phyloP scores from a whole-genome alignment of 2,797 vertebrate species.

The Protonibea diacanthus region DNA sequence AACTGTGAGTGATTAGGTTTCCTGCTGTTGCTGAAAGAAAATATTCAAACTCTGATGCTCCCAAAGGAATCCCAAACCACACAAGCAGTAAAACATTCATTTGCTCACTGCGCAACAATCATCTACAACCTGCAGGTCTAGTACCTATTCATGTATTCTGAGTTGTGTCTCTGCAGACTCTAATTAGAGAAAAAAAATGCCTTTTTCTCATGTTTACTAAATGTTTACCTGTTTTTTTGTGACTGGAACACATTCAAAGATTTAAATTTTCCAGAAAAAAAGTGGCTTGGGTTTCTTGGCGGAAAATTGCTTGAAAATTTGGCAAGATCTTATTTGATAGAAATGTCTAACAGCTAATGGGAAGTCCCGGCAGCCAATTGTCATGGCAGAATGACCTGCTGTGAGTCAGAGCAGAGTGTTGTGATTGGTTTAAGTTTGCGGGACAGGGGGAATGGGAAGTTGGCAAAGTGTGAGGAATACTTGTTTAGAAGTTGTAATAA shows the following conservation, averaged over 20 bases:
- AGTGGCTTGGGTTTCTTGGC: not conserved
- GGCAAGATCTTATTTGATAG: not conserved
- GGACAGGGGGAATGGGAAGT: not conserved
- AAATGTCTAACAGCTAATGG: not conserved
- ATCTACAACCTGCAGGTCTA: not conserved
- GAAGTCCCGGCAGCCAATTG: not conserved
- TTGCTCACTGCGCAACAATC: not conserved
- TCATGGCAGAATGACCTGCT: not conserved
- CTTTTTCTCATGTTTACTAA: not conserved
- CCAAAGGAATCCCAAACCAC: constrained; percentile 2
- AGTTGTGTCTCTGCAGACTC: not conserved
- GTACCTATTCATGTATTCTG: not conserved
- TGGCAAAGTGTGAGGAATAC: constrained; percentile 6
- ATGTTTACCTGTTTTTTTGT: not conserved
- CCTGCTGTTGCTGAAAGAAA: constrained; percentile 40
- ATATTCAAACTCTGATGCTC: constrained; percentile 27
- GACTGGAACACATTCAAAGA: not conserved
- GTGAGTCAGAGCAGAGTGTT: not conserved
- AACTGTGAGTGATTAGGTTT: constrained; percentile 22
- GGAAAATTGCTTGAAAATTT: not conserved
- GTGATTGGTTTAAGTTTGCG: not conserved
- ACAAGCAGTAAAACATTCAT: constrained; percentile 21
- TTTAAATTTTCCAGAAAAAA: not conserved
- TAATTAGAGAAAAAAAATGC: not conserved
- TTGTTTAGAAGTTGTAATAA: constrained; percentile 6